Evolutionary conservation across 2,888 invertebrate genomes (phyloP).

Genomic region (Archaeoteleia sp.): DNA sequence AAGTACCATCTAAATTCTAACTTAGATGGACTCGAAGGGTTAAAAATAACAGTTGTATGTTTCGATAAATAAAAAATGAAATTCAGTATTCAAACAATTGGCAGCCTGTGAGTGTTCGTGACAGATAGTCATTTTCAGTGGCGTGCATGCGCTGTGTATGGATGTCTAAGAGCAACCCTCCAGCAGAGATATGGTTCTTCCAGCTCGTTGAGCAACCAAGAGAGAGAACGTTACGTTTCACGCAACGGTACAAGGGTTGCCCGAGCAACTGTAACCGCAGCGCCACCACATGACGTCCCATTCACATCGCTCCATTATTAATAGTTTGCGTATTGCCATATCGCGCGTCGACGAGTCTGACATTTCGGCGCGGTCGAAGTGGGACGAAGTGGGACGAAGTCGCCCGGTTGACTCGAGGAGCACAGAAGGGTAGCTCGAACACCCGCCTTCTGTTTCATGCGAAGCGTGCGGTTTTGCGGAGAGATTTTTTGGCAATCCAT

Average conservation of each 20-base stretch:
- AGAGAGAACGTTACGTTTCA: slow-evolving; percentile 58
- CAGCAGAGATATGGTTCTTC: slow-evolving; percentile 70
- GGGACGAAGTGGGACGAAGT: too few relatives aligned
- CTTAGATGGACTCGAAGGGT: too few relatives aligned
- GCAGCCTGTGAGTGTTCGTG: slow-evolving; percentile 45
- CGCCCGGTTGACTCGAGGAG: slow-evolving; percentile 34
- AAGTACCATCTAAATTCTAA: too few relatives aligned
- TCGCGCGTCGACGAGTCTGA: slow-evolving; percentile 54
- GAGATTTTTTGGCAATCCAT: slow-evolving; percentile 48
- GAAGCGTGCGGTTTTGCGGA: slow-evolving; percentile 30
- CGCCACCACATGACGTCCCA: slow-evolving; percentile 54
- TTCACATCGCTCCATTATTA: slow-evolving; percentile 55
- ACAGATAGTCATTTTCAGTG: slow-evolving; percentile 32
- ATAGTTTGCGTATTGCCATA: slow-evolving; percentile 57
- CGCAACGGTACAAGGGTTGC: slow-evolving; percentile 62
- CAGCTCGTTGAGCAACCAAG: slow-evolving; percentile 69
- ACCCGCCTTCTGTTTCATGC: slow-evolving; percentile 19
- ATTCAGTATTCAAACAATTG: too few relatives aligned
- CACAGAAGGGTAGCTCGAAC: slow-evolving; percentile 22
- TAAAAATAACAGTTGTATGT: too few relatives aligned
- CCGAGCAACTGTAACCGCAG: slow-evolving; percentile 61
- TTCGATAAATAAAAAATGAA: too few relatives aligned
- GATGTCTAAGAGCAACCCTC: slow-evolving; percentile 63
- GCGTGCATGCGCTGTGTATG: slow-evolving; percentile 32
- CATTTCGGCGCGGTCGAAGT: slow-evolving; percentile 60